Evolutionary conservation across 2,888 invertebrate species (phyloP).

Genomic region (Lottia scabra): DNA sequence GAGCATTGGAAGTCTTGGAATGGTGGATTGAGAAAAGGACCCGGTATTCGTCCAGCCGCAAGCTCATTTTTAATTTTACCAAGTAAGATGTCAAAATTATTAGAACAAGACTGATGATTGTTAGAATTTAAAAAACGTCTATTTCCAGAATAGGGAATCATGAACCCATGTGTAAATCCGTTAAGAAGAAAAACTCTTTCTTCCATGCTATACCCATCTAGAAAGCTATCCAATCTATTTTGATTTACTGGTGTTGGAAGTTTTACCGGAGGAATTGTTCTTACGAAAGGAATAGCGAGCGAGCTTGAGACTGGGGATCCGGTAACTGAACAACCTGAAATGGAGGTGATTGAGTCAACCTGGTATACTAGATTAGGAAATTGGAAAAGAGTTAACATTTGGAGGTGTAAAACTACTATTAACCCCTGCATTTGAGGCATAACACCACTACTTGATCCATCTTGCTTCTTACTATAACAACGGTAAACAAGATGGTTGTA

Average conservation of each 20-base stretch:
- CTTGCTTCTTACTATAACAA: no score
- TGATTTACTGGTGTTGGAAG: background rate
- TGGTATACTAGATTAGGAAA: no score
- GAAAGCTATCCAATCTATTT: background rate
- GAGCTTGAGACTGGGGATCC: background rate
- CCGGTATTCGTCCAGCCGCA: no score
- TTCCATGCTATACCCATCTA: background rate
- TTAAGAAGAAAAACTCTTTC: background rate
- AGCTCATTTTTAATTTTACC: background rate
- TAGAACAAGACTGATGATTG: background rate
- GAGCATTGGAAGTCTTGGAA: no score
- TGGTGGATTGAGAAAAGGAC: no score
- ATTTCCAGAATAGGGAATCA: background rate
- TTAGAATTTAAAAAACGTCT: background rate
- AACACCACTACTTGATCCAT: no score
- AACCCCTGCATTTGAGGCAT: no score
- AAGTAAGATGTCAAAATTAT: background rate
- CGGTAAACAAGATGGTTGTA: no score
- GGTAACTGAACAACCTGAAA: no score
- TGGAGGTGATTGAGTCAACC: no score
- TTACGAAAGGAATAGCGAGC: background rate
- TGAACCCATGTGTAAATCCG: background rate
- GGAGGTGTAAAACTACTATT: no score
- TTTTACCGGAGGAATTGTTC: background rate
- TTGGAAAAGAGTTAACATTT: no score